phyloP scores from a whole-genome alignment of 2,797 vertebrate genomes.

The Gallinago stenura region DNA sequence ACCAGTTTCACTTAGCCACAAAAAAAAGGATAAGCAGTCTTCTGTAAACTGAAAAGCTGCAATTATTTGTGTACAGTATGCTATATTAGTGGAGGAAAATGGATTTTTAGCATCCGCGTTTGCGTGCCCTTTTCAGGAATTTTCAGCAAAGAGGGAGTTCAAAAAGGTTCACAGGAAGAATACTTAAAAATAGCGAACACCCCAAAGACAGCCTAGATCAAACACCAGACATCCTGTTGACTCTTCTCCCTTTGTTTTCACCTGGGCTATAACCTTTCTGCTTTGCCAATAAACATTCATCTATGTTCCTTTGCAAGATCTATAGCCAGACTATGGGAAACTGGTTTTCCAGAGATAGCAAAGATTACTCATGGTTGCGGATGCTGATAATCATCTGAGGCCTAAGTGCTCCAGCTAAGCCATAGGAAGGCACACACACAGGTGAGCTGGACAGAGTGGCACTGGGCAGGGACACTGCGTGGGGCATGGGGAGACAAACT shows the following conservation, averaged over 20 bases:
- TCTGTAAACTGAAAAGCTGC: background rate
- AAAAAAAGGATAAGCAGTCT: background rate
- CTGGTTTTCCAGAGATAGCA: background rate
- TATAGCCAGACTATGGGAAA: slow-evolving; percentile 13
- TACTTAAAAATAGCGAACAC: slow-evolving; percentile 20
- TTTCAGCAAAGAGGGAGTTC: slow-evolving; percentile 38
- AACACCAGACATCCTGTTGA: slow-evolving; percentile 68
- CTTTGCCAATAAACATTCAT: slow-evolving; percentile 51
- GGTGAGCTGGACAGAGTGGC: background rate
- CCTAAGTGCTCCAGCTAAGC: background rate
- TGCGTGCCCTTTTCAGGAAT: background rate
- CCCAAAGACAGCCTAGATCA: slow-evolving; percentile 31
- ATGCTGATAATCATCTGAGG: background rate
- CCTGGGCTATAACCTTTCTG: slow-evolving; percentile 55
- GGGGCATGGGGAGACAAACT: background rate
- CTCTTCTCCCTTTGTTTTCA: slow-evolving; percentile 32
- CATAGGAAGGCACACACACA: background rate
- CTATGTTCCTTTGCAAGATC: background rate
- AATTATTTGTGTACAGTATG: background rate
- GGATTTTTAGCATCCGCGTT: background rate
- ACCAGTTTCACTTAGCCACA: background rate
- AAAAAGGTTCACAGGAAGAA: slow-evolving; percentile 66
- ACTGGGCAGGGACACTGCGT: background rate
- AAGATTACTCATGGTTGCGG: background rate
- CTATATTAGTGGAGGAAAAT: background rate